Percentiles rank a stretch among this genome's conserved stretches.
phyloP scores from a whole-genome alignment of 2,888 invertebrate genomes.

The Alitta virens region DNA sequence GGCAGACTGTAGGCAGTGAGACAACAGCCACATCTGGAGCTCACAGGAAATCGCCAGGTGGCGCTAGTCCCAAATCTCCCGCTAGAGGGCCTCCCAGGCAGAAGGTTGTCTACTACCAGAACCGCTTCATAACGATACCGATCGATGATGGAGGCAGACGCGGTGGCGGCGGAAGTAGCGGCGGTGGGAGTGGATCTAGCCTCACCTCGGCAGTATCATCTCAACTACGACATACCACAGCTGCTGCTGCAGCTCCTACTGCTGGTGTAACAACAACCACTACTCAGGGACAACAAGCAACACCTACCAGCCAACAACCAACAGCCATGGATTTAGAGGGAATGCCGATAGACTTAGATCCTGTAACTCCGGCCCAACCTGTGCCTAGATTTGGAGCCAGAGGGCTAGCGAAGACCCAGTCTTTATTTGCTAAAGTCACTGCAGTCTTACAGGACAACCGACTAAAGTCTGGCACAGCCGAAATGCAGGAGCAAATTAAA shows the following conservation, averaged over 20 bases:
- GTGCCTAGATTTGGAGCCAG: not conserved
- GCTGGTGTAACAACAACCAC: not conserved
- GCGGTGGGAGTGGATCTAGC: not conserved
- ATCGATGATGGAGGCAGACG: not conserved
- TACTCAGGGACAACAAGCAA: not conserved
- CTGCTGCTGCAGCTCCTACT: not conserved
- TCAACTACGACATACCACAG: not conserved
- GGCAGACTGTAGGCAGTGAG: too few species aligned
- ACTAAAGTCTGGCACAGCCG: conserved; percentile 29
- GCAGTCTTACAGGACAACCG: conserved; percentile 41
- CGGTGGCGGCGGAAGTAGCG: not conserved
- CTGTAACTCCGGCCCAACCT: not conserved
- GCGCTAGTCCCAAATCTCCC: not conserved
- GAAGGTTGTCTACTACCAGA: conserved; percentile 17
- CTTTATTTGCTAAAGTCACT: conserved; percentile 3
- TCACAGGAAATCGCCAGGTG: too few species aligned
- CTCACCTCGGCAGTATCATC: not conserved
- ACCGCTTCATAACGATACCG: conserved; percentile 14
- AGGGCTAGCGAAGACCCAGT: not conserved
- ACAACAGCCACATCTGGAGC: too few species aligned
- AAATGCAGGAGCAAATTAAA: conserved; percentile 14
- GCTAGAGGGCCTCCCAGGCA: conserved; percentile 1
- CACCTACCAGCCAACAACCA: not conserved
- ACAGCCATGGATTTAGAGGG: not conserved
- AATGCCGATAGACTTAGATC: not conserved